Conservation (phyloP, 2,113 vertebrate genomes). For the Gadus chalcogrammus region DNA sequence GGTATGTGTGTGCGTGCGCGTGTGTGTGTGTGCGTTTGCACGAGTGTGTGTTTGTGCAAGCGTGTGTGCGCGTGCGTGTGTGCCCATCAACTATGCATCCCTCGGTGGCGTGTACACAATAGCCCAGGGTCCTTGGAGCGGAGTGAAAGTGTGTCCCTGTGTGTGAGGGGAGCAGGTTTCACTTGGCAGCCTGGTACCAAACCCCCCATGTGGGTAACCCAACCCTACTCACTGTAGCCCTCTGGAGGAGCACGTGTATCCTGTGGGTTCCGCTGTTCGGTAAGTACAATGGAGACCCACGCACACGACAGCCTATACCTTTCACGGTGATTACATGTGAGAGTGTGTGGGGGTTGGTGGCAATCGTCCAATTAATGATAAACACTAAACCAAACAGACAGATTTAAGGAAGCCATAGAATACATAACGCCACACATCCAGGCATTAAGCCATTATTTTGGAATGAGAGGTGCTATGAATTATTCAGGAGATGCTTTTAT, state of each 20-base stretch:
- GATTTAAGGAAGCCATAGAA: too few relatives aligned
- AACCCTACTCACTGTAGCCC: constrained; percentile 48
- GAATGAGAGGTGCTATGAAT: too few relatives aligned
- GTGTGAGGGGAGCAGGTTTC: constrained; percentile 57
- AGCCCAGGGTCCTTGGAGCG: constrained; percentile 5
- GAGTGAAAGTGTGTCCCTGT: constrained; percentile 57
- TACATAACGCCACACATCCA: too few relatives aligned
- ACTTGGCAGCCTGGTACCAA: constrained; percentile 32
- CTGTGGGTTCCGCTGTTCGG: constrained; percentile 5
- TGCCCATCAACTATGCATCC: constrained; percentile 66
- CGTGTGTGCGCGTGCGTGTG: constrained; percentile 29
- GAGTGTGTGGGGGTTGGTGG: neutral
- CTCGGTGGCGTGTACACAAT: constrained; percentile 32
- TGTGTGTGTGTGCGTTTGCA: too few relatives aligned
- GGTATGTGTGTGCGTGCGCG: too few relatives aligned
- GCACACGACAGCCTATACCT: neutral
- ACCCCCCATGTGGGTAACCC: constrained; percentile 44
- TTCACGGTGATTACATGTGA: neutral
- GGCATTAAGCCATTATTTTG: too few relatives aligned
- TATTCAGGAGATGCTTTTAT: too few relatives aligned
- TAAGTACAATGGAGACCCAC: constrained; percentile 9
- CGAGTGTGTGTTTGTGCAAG: neutral
- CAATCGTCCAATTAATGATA: neutral
- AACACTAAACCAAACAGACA: neutral
- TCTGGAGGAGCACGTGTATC: constrained; percentile 35